phyloP scores from a whole-genome alignment of 2,113 vertebrate genomes.

The Actinemys pallida region DNA sequence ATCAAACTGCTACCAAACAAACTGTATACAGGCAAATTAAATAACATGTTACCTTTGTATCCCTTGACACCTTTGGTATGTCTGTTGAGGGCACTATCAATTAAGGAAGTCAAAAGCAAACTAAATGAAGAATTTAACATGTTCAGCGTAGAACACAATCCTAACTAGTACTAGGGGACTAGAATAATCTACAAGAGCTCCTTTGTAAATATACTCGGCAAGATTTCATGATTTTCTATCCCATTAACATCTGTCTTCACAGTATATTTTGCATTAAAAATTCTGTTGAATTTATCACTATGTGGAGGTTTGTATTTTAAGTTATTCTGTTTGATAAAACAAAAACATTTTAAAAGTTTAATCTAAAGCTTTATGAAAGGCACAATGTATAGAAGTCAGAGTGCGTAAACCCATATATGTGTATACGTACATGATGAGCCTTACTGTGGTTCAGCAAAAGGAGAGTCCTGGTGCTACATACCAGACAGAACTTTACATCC shows the following conservation, averaged over 20 bases:
- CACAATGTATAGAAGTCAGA: too few relatives aligned
- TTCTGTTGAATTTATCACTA: not conserved
- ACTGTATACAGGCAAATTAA: not conserved
- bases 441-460: too few relatives aligned
- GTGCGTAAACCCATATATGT: too few relatives aligned
- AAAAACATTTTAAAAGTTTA: too few relatives aligned
- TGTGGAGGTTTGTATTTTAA: not conserved
- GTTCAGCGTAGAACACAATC: not conserved
- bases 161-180: not conserved
- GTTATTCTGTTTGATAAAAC: not conserved
- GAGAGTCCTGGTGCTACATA: too few relatives aligned
- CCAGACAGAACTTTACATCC: too few relatives aligned
- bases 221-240: not conserved
- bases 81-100: not conserved
- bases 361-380: too few relatives aligned
- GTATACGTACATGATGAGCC: too few relatives aligned
- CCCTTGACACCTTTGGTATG: not conserved
- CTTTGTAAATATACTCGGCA: not conserved
- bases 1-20: not conserved
- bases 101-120: not conserved
- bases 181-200: not conserved
- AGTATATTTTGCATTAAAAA: too few relatives aligned
- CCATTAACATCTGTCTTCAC: not conserved
- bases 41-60: not conserved
- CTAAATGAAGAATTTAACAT: not conserved